phyloP scores from a whole-genome alignment of 2,113 vertebrate genomes.

The Corythaixoides concolor region DNA sequence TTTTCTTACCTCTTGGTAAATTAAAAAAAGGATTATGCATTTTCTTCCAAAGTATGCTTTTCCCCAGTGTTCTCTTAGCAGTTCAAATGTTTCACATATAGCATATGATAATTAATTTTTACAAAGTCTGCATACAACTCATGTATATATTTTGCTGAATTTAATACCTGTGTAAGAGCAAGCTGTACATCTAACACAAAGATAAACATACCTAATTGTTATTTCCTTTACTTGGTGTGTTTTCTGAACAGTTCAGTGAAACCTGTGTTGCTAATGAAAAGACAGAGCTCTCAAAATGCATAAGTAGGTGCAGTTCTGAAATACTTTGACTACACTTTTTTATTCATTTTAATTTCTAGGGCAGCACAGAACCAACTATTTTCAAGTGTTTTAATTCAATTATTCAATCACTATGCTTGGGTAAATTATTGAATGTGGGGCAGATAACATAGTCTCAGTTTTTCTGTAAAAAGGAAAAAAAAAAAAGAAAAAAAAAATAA shows the following conservation, averaged over 20 bases:
- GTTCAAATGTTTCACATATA: not conserved
- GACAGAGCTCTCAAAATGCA: not conserved
- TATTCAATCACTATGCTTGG: not conserved
- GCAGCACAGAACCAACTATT: not conserved
- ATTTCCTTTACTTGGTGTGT: not conserved
- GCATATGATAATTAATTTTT: not conserved
- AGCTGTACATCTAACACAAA: not conserved
- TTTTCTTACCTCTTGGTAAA: not conserved
- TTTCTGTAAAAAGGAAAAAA: not conserved
- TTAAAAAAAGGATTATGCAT: not conserved
- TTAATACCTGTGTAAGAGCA: not conserved
- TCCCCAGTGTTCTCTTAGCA: not conserved
- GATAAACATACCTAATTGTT: not conserved
- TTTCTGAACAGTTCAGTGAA: not conserved
- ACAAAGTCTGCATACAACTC: not conserved
- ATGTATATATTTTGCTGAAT: not conserved
- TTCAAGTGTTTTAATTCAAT: not conserved
- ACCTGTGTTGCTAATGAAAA: not conserved
- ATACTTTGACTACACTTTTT: not conserved
- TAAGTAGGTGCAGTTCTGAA: not conserved
- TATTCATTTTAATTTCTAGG: not conserved
- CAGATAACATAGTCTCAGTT: not conserved
- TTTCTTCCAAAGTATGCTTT: not conserved
- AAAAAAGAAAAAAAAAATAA: not conserved
- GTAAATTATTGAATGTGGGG: not conserved